Evolutionary conservation across 2,888 invertebrate species (phyloP).

Genomic region (Cataglyphis livida): DNA sequence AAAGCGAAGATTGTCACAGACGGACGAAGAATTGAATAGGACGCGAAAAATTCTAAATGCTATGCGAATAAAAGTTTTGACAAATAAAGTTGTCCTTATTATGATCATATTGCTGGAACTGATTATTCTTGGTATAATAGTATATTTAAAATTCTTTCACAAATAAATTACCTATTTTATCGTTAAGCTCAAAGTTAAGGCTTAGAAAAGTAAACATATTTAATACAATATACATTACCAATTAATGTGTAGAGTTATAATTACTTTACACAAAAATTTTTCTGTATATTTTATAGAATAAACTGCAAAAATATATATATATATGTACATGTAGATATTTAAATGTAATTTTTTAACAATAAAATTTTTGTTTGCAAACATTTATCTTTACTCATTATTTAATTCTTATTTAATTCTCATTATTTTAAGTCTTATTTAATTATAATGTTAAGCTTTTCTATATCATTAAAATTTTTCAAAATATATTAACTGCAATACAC

Average conservation of each 20-base stretch:
- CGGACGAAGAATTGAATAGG: conserved; percentile 90
- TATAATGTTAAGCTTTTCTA: background rate
- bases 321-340: background rate
- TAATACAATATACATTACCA: background rate
- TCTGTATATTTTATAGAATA: conserved; percentile 5
- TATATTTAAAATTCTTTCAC: conserved; percentile 89
- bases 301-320: background rate
- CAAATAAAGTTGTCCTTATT: conserved; percentile 91
- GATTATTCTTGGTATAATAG: conserved; percentile 88
- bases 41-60: conserved; percentile 89
- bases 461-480: background rate
- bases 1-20: conserved; percentile 89
- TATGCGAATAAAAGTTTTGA: conserved; percentile 90
- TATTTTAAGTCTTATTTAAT: too few species aligned
- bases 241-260: background rate
- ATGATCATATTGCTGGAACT: conserved; percentile 91
- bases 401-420: too few species aligned
- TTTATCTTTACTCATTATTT: background rate
- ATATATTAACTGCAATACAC: background rate
- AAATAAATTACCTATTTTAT: conserved; percentile 61
- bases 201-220: background rate
- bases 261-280: background rate
- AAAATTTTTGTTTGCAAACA: background rate
- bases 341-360: background rate
- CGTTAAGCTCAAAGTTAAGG: background rate